phyloP scores from a whole-genome alignment of 2,797 vertebrate species.

The Sphenodon punctatus region DNA sequence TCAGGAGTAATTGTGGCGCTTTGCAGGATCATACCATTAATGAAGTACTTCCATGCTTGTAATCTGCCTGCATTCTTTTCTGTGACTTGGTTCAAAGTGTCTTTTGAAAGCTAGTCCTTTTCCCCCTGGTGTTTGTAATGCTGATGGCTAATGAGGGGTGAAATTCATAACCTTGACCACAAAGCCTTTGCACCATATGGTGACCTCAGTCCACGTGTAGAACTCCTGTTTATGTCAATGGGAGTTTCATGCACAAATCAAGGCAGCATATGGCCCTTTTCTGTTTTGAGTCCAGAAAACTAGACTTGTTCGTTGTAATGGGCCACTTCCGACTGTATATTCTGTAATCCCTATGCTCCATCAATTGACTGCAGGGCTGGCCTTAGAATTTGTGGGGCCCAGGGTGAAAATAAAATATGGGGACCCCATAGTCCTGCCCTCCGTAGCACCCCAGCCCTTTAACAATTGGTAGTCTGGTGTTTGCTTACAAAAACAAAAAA shows the following conservation, averaged over 20 bases:
- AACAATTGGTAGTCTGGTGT: too few relatives aligned
- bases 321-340: background rate
- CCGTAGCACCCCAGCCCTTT: too few relatives aligned
- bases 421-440: too few relatives aligned
- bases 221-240: rapidly evolving
- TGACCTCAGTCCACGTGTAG: background rate
- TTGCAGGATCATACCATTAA: background rate
- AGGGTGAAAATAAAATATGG: too few relatives aligned
- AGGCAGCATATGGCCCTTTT: background rate
- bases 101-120: background rate
- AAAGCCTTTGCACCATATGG: background rate
- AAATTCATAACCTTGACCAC: background rate
- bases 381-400: too few relatives aligned
- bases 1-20: background rate
- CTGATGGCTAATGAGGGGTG: background rate
- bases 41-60: background rate
- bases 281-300: background rate
- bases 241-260: background rate
- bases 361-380: too few relatives aligned
- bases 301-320: background rate
- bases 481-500: too few relatives aligned
- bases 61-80: background rate
- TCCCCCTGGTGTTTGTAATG: background rate
- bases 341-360: too few relatives aligned
- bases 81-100: background rate